Evolutionary conservation across 2,797 vertebrate genomes (phyloP).

Genomic region (Sandelia bainsii): DNA sequence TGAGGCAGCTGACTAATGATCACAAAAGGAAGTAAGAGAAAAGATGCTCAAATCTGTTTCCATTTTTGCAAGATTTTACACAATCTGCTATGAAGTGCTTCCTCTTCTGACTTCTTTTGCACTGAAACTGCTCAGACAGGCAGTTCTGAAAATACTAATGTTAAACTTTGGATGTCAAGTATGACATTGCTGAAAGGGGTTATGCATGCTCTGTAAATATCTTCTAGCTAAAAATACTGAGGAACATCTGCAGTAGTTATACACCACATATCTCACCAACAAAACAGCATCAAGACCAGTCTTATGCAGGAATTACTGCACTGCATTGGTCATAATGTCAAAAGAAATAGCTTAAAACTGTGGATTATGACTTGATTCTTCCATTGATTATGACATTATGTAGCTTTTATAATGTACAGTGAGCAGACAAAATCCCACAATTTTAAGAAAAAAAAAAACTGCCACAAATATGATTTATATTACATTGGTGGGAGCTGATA

Average conservation of each 20-base stretch:
- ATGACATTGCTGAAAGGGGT: slow-evolving; percentile 20
- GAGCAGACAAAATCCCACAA: neutral
- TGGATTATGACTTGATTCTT: neutral
- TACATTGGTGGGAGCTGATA: neutral
- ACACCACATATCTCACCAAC: slow-evolving; percentile 8
- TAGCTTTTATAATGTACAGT: neutral
- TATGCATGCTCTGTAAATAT: slow-evolving; percentile 34
- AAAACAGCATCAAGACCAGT: slow-evolving; percentile 2
- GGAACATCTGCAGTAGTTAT: slow-evolving; percentile 8
- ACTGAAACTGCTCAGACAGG: slow-evolving; percentile 23
- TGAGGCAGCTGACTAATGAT: slow-evolving; percentile 11
- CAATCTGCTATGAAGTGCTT: neutral
- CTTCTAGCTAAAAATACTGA: slow-evolving; percentile 44
- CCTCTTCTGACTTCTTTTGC: neutral
- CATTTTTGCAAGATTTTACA: neutral
- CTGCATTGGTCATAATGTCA: neutral
- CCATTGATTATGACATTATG: neutral
- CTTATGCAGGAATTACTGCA: slow-evolving; percentile 10
- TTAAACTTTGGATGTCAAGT: slow-evolving; percentile 41
- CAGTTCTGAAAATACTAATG: slow-evolving; percentile 46
- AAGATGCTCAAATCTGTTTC: neutral
- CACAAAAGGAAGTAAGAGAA: slow-evolving; percentile 5
- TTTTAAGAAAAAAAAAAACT: neutral
- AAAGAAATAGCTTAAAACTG: neutral
- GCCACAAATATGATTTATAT: neutral